These are phyloP conservation scores for Pterostichus niger DNA, from an alignment of 2,888 invertebrate genomes.

Conservation along the genomic window DNA sequence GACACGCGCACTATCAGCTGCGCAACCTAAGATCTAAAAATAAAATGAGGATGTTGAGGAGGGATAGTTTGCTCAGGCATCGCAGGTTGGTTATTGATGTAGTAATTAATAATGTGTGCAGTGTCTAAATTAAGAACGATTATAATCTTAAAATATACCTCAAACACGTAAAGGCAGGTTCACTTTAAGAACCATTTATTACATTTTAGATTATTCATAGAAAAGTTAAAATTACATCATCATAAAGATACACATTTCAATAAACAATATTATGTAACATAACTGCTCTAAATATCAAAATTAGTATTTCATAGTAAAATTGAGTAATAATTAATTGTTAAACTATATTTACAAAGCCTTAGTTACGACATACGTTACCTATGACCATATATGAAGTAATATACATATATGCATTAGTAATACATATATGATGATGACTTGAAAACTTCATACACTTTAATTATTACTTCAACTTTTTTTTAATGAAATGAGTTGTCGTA, in stretches of 20 bases:
- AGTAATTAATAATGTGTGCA: constrained; percentile 34
- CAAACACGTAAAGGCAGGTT: neutral
- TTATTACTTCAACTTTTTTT: neutral
- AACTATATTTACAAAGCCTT: neutral
- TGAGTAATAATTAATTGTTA: neutral
- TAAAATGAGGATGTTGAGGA: constrained; percentile 55
- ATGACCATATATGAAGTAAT: no score
- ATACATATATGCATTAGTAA: no score
- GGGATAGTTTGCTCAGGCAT: constrained; percentile 35
- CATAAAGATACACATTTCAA: neutral
- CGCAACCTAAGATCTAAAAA: constrained; percentile 59
- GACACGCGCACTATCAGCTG: constrained; percentile 54
- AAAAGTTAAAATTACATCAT: constrained; percentile 25
- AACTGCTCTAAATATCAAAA: no score
- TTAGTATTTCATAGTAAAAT: no score
- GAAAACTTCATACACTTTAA: neutral
- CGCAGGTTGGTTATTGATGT: constrained; percentile 48
- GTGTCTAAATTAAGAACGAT: constrained; percentile 28
- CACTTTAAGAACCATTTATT: no score
- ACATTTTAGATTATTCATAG: neutral
- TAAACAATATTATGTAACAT: no score
- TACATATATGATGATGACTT: no score
- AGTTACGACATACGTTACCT: constrained; percentile 26
- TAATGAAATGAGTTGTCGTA: neutral
- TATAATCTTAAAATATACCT: neutral